Conservation (phyloP, 1,140 invertebrate species). For the Euura saliciscinereae region DNA sequence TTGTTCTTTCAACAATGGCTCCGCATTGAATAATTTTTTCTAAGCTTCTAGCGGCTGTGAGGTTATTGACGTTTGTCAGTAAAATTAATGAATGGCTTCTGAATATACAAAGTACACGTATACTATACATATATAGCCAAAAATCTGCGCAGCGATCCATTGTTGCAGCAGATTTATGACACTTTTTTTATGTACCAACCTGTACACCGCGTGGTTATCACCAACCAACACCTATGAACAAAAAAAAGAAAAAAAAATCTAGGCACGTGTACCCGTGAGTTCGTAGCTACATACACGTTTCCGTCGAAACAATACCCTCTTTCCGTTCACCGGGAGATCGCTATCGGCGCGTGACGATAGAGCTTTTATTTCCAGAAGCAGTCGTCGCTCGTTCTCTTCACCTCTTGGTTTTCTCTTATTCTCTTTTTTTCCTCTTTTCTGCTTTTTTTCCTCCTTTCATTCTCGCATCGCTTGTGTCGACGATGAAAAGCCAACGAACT, state of each 20-base stretch:
- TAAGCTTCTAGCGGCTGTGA: too few species aligned
- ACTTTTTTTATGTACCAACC: background rate
- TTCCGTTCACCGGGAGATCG: background rate
- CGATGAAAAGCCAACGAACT: background rate
- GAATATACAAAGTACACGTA: too few species aligned
- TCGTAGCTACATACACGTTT: background rate
- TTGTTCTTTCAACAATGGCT: too few species aligned
- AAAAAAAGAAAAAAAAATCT: background rate
- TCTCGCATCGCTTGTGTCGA: background rate
- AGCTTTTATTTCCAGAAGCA: conserved; percentile 7
- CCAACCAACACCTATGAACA: background rate
- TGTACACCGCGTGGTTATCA: too few species aligned
- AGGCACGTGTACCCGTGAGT: background rate
- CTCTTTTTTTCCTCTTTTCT: background rate
- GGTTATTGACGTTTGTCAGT: too few species aligned
- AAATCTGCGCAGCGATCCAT: background rate
- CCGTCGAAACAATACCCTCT: background rate
- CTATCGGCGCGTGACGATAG: conserved; percentile 6
- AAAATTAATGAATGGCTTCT: too few species aligned
- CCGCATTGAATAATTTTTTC: too few species aligned
- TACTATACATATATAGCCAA: too few species aligned
- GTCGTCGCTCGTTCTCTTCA: background rate
- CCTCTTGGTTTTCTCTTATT: background rate
- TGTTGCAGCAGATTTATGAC: background rate
- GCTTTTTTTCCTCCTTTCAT: background rate